A percentile compares a stretch with the other conserved stretches of the same genome.
Evolutionary conservation across 2,113 vertebrate species (phyloP).

Genomic region (Archilochus colubris): DNA sequence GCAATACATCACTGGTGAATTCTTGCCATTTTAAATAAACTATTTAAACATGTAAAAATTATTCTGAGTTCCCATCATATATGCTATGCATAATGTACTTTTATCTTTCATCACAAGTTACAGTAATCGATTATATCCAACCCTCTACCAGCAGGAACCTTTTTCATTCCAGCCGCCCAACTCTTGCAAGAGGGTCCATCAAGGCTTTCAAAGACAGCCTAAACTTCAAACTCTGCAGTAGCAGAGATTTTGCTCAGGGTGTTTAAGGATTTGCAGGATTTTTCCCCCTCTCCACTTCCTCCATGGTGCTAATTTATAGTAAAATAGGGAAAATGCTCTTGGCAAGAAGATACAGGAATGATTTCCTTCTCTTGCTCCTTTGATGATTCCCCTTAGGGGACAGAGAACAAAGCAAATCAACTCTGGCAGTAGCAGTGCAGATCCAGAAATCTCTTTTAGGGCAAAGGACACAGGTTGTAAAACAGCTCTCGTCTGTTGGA

Average conservation of each 20-base stretch:
- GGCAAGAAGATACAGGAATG: constrained; percentile 56
- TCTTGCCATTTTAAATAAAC: neutral
- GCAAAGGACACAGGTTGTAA: constrained; percentile 47
- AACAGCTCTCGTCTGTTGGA: neutral
- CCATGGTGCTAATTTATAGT: constrained; percentile 55
- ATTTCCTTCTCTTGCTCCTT: constrained; percentile 61
- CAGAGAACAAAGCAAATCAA: constrained; percentile 57
- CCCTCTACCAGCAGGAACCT: neutral
- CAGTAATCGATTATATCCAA: neutral
- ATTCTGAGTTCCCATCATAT: neutral
- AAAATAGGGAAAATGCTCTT: constrained; percentile 61
- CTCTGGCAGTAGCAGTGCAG: neutral
- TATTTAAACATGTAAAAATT: neutral
- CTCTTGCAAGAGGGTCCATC: neutral
- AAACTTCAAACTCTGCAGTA: neutral
- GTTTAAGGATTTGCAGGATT: constrained; percentile 31
- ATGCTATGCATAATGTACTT: neutral
- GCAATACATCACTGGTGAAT: neutral
- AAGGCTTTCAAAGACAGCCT: neutral
- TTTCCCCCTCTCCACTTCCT: constrained; percentile 2
- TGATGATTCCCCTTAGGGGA: constrained; percentile 62
- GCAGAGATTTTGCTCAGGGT: constrained; percentile 29
- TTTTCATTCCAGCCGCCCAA: neutral
- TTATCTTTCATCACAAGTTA: neutral
- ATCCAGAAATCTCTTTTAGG: constrained; percentile 62